These are phyloP conservation scores for Alouatta palliata DNA, from an alignment of 2,113 vertebrate species.

Conservation along the genomic window DNA sequence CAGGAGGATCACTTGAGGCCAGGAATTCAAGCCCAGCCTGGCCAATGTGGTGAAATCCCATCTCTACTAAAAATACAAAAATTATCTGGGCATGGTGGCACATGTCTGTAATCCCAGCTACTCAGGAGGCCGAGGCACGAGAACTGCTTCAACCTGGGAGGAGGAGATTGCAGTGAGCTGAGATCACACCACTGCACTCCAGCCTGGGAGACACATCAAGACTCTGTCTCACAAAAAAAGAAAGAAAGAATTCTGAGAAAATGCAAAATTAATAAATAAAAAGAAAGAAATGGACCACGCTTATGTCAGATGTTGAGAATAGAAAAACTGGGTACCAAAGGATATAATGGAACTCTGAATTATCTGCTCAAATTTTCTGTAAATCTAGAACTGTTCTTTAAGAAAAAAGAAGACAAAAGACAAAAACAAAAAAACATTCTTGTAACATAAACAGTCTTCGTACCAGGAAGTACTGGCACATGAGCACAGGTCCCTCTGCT, in stretches of 20 bases:
- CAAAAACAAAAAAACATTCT: background rate
- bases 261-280: no score
- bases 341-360: no score
- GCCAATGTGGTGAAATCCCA: background rate
- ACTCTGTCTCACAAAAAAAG: background rate
- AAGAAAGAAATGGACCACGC: background rate
- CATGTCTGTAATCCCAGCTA: background rate
- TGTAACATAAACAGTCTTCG: background rate
- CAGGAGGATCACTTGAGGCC: background rate
- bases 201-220: background rate
- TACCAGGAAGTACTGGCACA: background rate
- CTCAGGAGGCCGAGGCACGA: background rate
- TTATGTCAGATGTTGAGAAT: background rate
- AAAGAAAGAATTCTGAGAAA: background rate
- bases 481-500: background rate
- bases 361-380: background rate
- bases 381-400: background rate
- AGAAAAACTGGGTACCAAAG: background rate
- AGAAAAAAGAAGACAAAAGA: background rate
- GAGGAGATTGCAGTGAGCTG: background rate
- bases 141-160: background rate
- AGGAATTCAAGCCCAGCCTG: background rate
- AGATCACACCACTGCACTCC: background rate
- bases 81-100: background rate
- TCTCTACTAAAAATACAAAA: background rate